Evolutionary conservation across 1,140 invertebrate genomes (phyloP), one percentile per base, ranked within the genome.

Genomic region (Contarinia nasturtii): DNA sequence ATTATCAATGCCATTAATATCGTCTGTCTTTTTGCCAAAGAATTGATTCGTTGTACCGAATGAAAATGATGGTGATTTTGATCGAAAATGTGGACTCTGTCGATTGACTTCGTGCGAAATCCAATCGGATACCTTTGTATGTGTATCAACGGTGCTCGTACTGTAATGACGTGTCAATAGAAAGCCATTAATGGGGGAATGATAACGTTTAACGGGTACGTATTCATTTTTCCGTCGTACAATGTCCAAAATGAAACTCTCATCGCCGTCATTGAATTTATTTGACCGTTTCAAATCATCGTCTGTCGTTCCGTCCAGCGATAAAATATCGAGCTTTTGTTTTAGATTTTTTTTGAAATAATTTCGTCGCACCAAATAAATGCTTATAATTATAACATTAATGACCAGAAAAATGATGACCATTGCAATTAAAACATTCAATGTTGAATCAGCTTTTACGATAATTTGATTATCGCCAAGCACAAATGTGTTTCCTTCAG

Each of bases 61-160:
- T 57, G 49, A 67, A 57, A 47, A 67, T 47, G 33, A 43, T 5
- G 41, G 18, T 14, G 15, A 38, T 38, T 38, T 38, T 17, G 10
- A 12, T 4, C 18, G n/a, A 3, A 58, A 51, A 61, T 66, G 43
- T 51, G 50, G 14, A 54, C 49, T 50, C 49, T 60, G 17, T 67
- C 55, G 37, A 58, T 55, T 72, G 42, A 80, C 76, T 65, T 80
- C 79, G 51, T 81, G 71, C 2, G 80, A 74, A 52, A 88, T 88
- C 84, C 84, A 88, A 48, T 86, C 81, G 47, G 76, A 72, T 2
- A 88, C 84, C 68, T 86, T 86, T 11, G 82, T 80, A 54, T 86
- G 80, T 0, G 84, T 80, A 57, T 86, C 83, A 49, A 88, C 76
- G 0, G 83, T 86, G 43, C 82, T 86, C 11, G 71, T 75, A 1